Base-by-base conservation (phyloP, 2,888 invertebrate genomes). In the Xestoiulus laeticollis region DNA sequence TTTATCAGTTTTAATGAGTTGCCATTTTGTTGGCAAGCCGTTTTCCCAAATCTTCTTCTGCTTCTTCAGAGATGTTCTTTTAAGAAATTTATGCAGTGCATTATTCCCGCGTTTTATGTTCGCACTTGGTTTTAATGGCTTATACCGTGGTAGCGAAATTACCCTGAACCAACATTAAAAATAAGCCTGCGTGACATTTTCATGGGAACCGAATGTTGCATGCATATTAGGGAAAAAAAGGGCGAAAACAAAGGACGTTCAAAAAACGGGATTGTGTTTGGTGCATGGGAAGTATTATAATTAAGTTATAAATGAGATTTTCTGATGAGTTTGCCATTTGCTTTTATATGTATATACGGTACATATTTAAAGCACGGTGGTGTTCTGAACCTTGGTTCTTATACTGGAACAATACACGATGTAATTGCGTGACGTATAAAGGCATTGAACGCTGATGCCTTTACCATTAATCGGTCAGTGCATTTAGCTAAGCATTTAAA, bases 41-140 rank as follows among this genome's bases (percentile, higher is more conserved):
- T 68, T 68, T 68, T 68, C 26, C n/a, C 22, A 26, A 22, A 68
- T 68, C 68, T 22, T 68, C 26, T 68, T 68, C 26, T 68, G 68
- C 10, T 68, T 68, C 68, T 68, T 68, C 26, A 0, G 68, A 26
- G 68, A 68, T 59, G n/a, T 59, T 68, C 68, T 68, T 68, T 68
- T 22, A 68, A 68, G 68, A 68, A 68, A 68, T 68, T 68, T 68
- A 68, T 68, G 68, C 68, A 22, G 10, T 12, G 68, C 68, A 68
- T 68, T 68, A 68, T 68, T 68, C 68, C 68, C 68, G 22, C 68
- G 68, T 68, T 68, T 68, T 68, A 68, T 68, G 68, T 68, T 68
- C 68, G 68, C 68, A 68, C 68, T 68, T 68, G 6, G 22, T 68
- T 68, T 68, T 68, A 68, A 68, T 68, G 26, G 68, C 68, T 68